A percentile compares a stretch with the other conserved stretches of the same genome.
These are phyloP conservation scores for Ciconia nigra DNA, from an alignment of 2,797 vertebrate genomes.

Conservation along the genomic window DNA sequence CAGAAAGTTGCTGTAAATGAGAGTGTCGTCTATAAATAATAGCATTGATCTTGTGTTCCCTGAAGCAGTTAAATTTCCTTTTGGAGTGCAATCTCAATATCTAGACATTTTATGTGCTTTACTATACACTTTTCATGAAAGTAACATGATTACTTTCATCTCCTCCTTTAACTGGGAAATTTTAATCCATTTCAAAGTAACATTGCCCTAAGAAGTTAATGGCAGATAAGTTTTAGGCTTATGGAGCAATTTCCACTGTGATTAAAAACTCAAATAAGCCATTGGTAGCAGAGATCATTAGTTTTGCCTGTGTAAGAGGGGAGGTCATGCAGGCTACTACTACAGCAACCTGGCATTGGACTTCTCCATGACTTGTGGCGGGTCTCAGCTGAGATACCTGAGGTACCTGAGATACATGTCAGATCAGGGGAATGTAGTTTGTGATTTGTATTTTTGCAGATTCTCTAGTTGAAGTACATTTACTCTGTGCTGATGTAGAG, in stretches of 20 bases:
- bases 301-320: background rate
- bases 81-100: background rate
- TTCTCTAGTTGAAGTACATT: background rate
- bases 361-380: background rate
- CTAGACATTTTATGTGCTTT: background rate
- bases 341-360: background rate
- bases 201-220: background rate
- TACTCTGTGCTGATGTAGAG: background rate
- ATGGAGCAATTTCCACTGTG: background rate
- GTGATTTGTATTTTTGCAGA: background rate
- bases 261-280: background rate
- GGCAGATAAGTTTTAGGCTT: background rate
- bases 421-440: background rate
- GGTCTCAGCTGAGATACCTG: background rate
- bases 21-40: slow-evolving; percentile 7
- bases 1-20: slow-evolving; percentile 11
- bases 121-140: background rate
- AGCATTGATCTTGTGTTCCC: background rate
- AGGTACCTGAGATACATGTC: too few species aligned
- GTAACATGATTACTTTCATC: background rate
- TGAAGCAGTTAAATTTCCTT: slow-evolving; percentile 4
- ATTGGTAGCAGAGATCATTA: background rate
- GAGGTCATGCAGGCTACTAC: background rate
- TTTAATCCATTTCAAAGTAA: background rate
- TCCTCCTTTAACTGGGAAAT: background rate